A percentile compares a stretch with the other conserved stretches of the same genome.
These are phyloP conservation scores for Amiota minor DNA, from an alignment of 2,888 invertebrate genomes.

Conservation along the genomic window DNA sequence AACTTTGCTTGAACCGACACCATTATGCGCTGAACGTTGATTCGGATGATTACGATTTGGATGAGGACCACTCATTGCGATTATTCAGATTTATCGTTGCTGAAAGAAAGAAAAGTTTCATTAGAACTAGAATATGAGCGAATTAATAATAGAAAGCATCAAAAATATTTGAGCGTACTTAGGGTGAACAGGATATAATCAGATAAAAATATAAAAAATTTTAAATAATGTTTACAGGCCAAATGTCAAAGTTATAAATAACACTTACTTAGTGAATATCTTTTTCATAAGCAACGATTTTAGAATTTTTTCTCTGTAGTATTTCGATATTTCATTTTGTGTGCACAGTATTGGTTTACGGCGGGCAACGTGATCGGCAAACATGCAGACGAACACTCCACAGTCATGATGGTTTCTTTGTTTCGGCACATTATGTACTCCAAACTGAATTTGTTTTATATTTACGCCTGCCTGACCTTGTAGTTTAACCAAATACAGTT, in stretches of 20 bases:
- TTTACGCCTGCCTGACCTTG: neutral
- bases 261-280: neutral
- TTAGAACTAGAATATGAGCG: too few species aligned
- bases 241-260: neutral
- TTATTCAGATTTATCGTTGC: neutral
- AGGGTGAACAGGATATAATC: neutral
- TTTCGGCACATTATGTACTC: neutral
- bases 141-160: neutral
- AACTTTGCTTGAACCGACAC: conserved; percentile 77
- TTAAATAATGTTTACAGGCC: neutral
- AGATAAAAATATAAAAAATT: neutral
- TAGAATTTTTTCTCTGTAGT: conserved; percentile 5
- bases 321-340: neutral
- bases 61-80: neutral
- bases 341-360: neutral
- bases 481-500: neutral
- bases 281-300: neutral
- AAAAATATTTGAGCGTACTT: neutral
- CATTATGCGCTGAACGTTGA: conserved; percentile 27
- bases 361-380: neutral
- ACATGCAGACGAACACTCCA: conserved; percentile 7
- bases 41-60: conserved; percentile 20
- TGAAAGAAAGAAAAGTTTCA: neutral
- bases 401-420: neutral
- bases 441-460: neutral